Percentiles rank a stretch among this genome's conserved stretches.
Evolutionary conservation across 2,797 vertebrate species (phyloP).

Genomic region (Pangasius larnaudii): DNA sequence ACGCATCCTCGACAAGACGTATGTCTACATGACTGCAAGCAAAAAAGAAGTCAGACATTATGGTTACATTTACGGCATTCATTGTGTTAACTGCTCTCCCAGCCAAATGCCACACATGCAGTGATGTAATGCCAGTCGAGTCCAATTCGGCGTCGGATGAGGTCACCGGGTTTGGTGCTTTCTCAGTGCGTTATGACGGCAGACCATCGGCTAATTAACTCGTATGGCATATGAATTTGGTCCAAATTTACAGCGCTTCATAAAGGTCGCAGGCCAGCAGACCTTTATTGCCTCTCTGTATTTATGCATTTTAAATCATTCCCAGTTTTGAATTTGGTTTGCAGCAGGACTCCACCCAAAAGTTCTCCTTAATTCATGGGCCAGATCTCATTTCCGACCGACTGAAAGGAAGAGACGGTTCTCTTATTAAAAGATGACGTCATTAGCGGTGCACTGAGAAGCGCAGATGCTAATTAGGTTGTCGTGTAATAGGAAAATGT

Average conservation of each 20-base stretch:
- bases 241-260: constrained; percentile 21
- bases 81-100: constrained; percentile 4
- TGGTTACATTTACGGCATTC: not conserved
- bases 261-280: constrained; percentile 33
- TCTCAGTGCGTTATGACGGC: constrained; percentile 14
- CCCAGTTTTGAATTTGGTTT: not conserved
- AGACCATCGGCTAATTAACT: constrained; percentile 48
- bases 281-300: not conserved
- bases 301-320: constrained; percentile 26
- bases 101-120: constrained; percentile 40
- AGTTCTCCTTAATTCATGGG: not conserved
- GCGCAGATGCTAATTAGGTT: constrained; percentile 29
- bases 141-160: constrained; percentile 24
- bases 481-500: not conserved
- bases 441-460: not conserved
- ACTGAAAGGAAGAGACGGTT: not conserved
- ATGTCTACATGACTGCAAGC: not conserved
- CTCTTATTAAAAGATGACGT: constrained; percentile 30
- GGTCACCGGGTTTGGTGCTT: constrained; percentile 36
- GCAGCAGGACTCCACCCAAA: constrained; percentile 30
- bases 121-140: constrained; percentile 38
- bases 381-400: constrained; percentile 26
- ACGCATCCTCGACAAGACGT: not conserved
- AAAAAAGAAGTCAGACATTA: not conserved
- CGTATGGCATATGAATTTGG: constrained; percentile 17